Base-by-base conservation (phyloP, 2,113 vertebrate genomes). In the Nothoprocta perdicaria region DNA sequence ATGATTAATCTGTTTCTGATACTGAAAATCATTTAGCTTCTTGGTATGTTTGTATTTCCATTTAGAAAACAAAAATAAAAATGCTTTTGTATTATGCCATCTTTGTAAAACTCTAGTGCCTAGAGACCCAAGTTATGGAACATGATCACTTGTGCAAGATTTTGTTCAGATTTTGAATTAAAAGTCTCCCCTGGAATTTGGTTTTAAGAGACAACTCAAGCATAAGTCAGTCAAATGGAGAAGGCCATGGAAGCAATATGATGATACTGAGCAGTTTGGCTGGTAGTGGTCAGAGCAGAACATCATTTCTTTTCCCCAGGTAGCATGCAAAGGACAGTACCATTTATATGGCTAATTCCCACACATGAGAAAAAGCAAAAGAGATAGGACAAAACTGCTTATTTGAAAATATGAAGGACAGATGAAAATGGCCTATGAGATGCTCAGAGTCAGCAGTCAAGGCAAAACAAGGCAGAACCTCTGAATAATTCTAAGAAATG, bases 181-280 rank as follows among this genome's bases (percentile, higher is more conserved):
- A 7, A 94, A 91, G 24, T 29, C 57, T 89, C 89, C 75, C 87
- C 84, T 38, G 16, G 89, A 87, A 60, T 69, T 84, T 3, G 7
- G 19, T 69, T 90, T 79, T 69, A 53, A 62, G 63, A 33, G 41
- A 17, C 21, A 8, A 68, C 68, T 57, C 38, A 46, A 45, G n/a
- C 18, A 11, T 1, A 69, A 91, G 16, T 14, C 43, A 40, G 52
- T 9, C 10, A 22, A 86, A 60, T 23, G 67, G 61, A 57, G 88
- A 75, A 86, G 85, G 43, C 33, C 35, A 40, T 76, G 84, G 63
- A 40, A 84, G 21, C 16, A 4, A 5, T 10, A 40, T 9, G 57
- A 5, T 55, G 50, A 52, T 71, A 22, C 0, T 10, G 40, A 45
- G 53, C 50, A 1, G 0, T 68, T 23, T 24, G 50, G 58, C 58